Evolutionary conservation across 2,797 vertebrate species (phyloP), one percentile per base, ranked within the genome.

Genomic region (Hippoglossus hippoglossus): DNA sequence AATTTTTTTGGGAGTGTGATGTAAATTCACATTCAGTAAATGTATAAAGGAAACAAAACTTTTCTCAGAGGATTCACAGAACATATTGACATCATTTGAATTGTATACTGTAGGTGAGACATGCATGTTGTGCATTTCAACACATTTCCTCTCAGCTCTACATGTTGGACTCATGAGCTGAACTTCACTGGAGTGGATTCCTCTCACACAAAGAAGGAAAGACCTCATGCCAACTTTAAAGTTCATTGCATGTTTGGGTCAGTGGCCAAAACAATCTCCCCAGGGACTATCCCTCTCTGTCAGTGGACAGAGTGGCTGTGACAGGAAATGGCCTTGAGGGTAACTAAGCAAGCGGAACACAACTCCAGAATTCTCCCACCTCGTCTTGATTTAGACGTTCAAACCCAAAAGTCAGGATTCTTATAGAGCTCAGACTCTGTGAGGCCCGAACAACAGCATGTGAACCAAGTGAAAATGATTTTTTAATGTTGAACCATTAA

Each of bases 221-320:
- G 58, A 79, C 53, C 67, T 63, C 15, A 21, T 73, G 77, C 67
- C 73, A 82, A 54, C 72, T 85, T 83, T 53, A 70, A 81, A 85
- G 83, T 81, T 86, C 76, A 80, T 59, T 81, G 63, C 77, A 69
- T 57, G 71, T 49, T 73, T 26, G 70, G 89, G 84, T 82, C 75
- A 28, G 54, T 50, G 80, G 84, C 85, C 90, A 91, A 86, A 84
- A 70, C 84, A 75, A 81, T 80, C 67, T 77, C 65, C 80, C 70
- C 34, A 50, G 77, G 73, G 81, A 46, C 67, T 6, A 82, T 89
- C 76, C 77, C 71, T 89, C 86, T 80, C 77, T 75, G 84, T 88
- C 89, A 80, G 71, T 4, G 64, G 47, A 31, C 70, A 49, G 67
- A 75, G 73, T 16, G 41, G 67, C 79, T 80, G 78, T 87, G 87